Base-by-base conservation (phyloP, 2,888 invertebrate genomes). In the Pammene fasciana region DNA sequence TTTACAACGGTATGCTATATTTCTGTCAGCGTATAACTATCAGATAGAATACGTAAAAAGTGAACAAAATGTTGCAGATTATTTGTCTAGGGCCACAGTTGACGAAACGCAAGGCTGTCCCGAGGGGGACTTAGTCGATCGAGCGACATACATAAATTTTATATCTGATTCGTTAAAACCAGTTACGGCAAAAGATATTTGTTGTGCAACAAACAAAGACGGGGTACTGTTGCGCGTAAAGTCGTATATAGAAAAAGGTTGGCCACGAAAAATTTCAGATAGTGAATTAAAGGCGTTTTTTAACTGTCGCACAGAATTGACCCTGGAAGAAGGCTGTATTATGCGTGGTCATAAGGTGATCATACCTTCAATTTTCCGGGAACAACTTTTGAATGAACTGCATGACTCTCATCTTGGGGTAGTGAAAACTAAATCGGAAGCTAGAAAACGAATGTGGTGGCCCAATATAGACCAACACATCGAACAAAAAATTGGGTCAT, bases 401-500 rank as follows among this genome's bases (percentile, higher is more conserved):
- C 62, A 62, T 38, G 16, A 50, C 11, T 16, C 41, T 8, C 62
- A 62, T 52, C 48, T 62, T 9, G 62, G 62, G 9, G 26, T 62
- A 5, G 52, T 62, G 7, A 62, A 62, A 62, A 62, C 50, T 34
- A 62, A 62, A 18, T 38, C 50, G 0, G 52, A 45, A 10, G 62
- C 62, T 50, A 45, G 62, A n/a, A n/a, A 14, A 14, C 36, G 52
- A 26, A 46, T 62, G 16, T 62, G 62, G 62, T 62, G 62, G 46
- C 46, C 46, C 14, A 46, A 46, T 46, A 46, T 46, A n/a, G 46
- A 46, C 8, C 5, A 46, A 46, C 5, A 14, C 36, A 36, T 36
- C 4, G 36, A 36, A 36, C 36, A 36, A 36, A 36, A 36, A 36
- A 36, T 36, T 36, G 36, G 36, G 36, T 36, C 36, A 36, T 36